A percentile compares a stretch with the other conserved stretches of the same genome.
Evolutionary conservation across 2,797 vertebrate genomes (phyloP).

Genomic region (Muraenolepis orangiensis): DNA sequence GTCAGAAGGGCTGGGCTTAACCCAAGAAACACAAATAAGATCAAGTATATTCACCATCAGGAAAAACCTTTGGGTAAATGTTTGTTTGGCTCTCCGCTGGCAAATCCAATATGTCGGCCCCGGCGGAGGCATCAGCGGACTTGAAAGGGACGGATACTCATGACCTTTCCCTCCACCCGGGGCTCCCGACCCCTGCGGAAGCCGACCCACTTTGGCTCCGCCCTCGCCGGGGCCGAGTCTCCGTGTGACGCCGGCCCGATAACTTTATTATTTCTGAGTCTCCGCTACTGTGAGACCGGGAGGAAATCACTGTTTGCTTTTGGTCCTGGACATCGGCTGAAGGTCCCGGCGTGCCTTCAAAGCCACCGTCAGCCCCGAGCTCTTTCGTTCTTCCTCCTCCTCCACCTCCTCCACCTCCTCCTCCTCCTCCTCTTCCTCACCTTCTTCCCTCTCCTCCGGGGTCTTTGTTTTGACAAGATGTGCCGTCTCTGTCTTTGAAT

Average conservation of each 20-base stretch:
- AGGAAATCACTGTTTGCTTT: neutral
- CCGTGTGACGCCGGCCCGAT: slow-evolving; percentile 19
- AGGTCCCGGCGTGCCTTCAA: slow-evolving; percentile 36
- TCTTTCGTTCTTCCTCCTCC: slow-evolving; percentile 33
- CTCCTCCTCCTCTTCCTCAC: slow-evolving; percentile 27
- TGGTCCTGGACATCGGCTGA: neutral
- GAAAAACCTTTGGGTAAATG: slow-evolving; percentile 32
- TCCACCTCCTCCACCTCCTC: slow-evolving; percentile 19
- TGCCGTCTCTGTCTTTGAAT: neutral
- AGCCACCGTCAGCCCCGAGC: slow-evolving; percentile 15
- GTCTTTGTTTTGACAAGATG: slow-evolving; percentile 39
- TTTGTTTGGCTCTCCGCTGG: slow-evolving; percentile 30
- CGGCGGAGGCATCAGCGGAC: slow-evolving; percentile 19
- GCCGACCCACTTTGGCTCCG: slow-evolving; percentile 10
- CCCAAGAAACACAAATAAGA: slow-evolving; percentile 7
- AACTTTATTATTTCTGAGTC: slow-evolving; percentile 24
- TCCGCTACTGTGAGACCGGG: neutral
- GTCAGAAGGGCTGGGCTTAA: slow-evolving; percentile 6
- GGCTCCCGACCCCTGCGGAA: slow-evolving; percentile 17
- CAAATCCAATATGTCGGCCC: slow-evolving; percentile 21
- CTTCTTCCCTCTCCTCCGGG: too few species aligned
- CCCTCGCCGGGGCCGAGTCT: neutral
- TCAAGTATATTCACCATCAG: slow-evolving; percentile 18
- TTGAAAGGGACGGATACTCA: slow-evolving; percentile 25
- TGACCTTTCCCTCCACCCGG: neutral